Conservation (phyloP, 1,140 invertebrate species). For the Drosophila repleta region DNA sequence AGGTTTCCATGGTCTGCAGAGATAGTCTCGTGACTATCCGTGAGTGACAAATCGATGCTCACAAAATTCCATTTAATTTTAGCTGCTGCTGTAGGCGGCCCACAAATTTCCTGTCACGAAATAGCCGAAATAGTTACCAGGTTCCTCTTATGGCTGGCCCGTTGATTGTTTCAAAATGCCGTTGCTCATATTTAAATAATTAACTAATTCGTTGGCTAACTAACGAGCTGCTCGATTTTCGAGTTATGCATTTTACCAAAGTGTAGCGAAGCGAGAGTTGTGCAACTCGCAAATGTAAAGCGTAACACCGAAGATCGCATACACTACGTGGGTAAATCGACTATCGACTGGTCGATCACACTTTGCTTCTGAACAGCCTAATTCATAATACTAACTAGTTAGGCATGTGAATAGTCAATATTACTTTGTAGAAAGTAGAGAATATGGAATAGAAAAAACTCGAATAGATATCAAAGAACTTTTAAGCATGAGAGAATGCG, state of each 20-base stretch:
- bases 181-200: slow-evolving; percentile 22
- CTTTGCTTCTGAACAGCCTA: too few relatives aligned
- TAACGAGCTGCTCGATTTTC: slow-evolving; percentile 6
- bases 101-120: slow-evolving; percentile 4
- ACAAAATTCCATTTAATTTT: background rate
- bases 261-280: background rate
- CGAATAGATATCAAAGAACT: too few relatives aligned
- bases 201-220: slow-evolving; percentile 2
- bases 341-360: too few relatives aligned
- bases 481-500: too few relatives aligned
- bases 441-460: too few relatives aligned
- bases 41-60: background rate
- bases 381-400: background rate
- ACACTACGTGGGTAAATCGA: too few relatives aligned
- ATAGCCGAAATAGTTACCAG: background rate
- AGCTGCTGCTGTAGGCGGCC: background rate
- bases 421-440: background rate
- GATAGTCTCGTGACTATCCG: too few relatives aligned
- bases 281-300: background rate
- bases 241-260: slow-evolving; percentile 21
- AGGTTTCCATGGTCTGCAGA: background rate
- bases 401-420: background rate
- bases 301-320: background rate
- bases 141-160: slow-evolving; percentile 2
- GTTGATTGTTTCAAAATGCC: slow-evolving; percentile 10